Percentiles rank a stretch among this genome's conserved stretches.
Evolutionary conservation across 2,113 vertebrate genomes (phyloP).

Genomic region (Rhinichthys klamathensis): DNA sequence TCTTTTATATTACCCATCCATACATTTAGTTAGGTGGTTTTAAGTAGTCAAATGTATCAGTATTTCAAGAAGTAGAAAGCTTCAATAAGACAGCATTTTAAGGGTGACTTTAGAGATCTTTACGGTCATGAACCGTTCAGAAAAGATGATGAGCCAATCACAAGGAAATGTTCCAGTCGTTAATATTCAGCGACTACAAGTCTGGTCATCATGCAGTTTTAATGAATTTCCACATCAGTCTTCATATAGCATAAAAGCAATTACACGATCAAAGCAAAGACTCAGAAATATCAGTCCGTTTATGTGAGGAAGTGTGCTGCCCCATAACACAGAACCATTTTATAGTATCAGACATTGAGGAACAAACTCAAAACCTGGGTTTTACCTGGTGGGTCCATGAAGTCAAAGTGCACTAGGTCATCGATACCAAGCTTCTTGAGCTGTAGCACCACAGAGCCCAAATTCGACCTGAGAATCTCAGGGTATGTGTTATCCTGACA

Average conservation of each 20-base stretch:
- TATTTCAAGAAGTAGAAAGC: not conserved
- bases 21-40: not conserved
- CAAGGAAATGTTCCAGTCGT: not conserved
- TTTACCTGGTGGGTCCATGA: conserved; percentile 97
- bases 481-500: conserved; percentile 95
- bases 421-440: conserved; percentile 97
- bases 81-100: not conserved
- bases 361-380: not conserved
- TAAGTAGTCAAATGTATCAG: not conserved
- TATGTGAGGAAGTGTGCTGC: not conserved
- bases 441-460: conserved; percentile 94
- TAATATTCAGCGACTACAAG: not conserved
- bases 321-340: not conserved
- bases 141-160: conserved; percentile 24
- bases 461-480: conserved; percentile 94
- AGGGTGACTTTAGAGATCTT: not conserved
- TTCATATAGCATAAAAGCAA: conserved; percentile 6
- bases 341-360: not conserved
- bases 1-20: not conserved
- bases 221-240: conserved; percentile 22
- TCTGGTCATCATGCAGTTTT: conserved; percentile 13
- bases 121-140: conserved; percentile 17
- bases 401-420: conserved; percentile 98
- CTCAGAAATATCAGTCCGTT: conserved; percentile 1
- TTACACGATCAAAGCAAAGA: conserved; percentile 14